Evolutionary conservation across 2,797 vertebrate genomes (phyloP).

Genomic region (Vespertilio murinus): DNA sequence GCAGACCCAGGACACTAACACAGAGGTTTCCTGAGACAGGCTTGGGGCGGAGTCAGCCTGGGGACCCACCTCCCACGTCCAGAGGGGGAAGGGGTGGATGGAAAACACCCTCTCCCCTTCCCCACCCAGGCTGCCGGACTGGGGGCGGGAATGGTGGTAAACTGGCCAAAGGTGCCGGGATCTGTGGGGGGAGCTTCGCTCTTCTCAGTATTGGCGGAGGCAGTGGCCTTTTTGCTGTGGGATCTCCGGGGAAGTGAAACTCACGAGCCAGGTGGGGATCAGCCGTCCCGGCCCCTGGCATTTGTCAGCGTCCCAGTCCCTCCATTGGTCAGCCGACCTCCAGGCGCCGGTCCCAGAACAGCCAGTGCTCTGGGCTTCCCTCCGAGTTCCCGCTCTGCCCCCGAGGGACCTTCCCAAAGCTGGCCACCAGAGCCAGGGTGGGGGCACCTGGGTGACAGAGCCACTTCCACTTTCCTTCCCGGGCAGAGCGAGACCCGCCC

Average conservation of each 20-base stretch:
- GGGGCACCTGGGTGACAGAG: background rate
- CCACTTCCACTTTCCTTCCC: background rate
- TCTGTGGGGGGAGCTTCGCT: background rate
- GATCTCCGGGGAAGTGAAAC: background rate
- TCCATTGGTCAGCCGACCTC: rapidly evolving
- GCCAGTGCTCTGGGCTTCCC: background rate
- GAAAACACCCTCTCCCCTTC: background rate
- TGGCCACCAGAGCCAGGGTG: background rate
- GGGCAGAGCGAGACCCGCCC: too few relatives aligned
- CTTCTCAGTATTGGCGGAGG: background rate
- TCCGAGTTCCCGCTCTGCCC: background rate
- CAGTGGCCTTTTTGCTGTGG: too few relatives aligned
- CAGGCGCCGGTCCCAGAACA: background rate
- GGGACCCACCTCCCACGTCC: background rate
- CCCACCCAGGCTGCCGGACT: background rate
- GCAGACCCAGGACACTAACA: background rate
- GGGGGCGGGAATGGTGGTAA: background rate
- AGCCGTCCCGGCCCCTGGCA: background rate
- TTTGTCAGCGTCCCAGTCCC: rapidly evolving
- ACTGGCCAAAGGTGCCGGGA: background rate
- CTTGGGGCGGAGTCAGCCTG: too few relatives aligned
- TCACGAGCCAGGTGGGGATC: background rate
- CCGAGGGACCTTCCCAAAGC: background rate
- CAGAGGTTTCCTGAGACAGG: background rate
- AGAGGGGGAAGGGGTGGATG: background rate